Percentiles rank a stretch among this genome's conserved stretches.
Conservation (phyloP, 2,113 vertebrate genomes). For the Ptilorrhoa leucosticta region DNA sequence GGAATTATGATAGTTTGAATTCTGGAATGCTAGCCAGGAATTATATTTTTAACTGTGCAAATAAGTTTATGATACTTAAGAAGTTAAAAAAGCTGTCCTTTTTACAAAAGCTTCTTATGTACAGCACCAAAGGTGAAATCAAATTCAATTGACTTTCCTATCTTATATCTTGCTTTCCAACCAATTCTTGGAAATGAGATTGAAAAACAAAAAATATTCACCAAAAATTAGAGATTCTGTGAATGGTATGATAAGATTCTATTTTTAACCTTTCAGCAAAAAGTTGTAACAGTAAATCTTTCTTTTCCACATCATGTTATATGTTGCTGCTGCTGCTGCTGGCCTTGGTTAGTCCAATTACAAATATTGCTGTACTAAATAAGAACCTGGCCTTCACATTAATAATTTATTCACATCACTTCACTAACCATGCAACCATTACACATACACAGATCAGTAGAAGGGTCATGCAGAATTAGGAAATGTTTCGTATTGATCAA, state of each 20-base stretch:
- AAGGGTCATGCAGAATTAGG: slow-evolving; percentile 16
- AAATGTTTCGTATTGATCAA: slow-evolving; percentile 40
- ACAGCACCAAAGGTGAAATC: not conserved
- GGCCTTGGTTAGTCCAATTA: not conserved
- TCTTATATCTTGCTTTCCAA: not conserved
- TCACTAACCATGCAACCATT: not conserved
- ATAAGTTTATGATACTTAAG: not conserved
- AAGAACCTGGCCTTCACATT: slow-evolving; percentile 13
- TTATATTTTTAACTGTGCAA: slow-evolving; percentile 1
- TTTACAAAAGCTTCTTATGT: not conserved
- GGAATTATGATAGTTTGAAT: not conserved
- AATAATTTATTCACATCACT: slow-evolving; percentile 35
- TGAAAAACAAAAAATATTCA: not conserved
- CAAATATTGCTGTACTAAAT: not conserved
- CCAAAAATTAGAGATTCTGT: not conserved
- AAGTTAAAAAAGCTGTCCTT: not conserved
- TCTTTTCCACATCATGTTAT: not conserved
- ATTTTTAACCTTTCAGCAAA: not conserved
- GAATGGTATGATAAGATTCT: not conserved
- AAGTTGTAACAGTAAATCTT: not conserved
- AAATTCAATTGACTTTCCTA: not conserved
- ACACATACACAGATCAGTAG: not conserved
- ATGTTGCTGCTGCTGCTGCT: not conserved
- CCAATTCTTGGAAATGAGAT: not conserved
- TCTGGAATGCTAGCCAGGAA: not conserved